Percentiles rank a stretch among this genome's conserved stretches.
Conservation (phyloP, 2,888 invertebrate species). For the Epistrophella euchroma region DNA sequence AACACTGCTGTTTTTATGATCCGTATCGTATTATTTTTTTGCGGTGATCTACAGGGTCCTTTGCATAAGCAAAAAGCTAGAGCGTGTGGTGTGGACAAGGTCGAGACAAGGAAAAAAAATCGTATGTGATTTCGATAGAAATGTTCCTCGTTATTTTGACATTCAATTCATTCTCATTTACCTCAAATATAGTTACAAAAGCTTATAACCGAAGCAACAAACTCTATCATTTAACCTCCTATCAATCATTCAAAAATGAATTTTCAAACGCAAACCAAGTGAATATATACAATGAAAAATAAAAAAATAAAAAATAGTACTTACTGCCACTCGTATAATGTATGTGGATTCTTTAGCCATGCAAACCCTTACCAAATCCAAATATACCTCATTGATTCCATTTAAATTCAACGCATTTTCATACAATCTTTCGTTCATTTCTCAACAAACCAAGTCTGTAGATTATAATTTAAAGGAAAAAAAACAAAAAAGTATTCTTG, state of each 20-base stretch:
- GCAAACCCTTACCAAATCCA: neutral
- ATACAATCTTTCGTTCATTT: neutral
- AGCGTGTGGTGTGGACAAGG: too few relatives aligned
- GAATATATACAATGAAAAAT: constrained; percentile 15
- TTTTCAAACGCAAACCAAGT: constrained; percentile 17
- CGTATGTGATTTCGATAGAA: too few relatives aligned
- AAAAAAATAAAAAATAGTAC: constrained; percentile 11
- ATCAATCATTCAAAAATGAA: constrained; percentile 65
- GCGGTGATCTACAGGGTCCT: too few relatives aligned
- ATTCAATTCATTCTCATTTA: neutral
- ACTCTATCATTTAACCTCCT: neutral
- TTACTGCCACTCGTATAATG: too few relatives aligned
- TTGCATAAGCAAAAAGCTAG: too few relatives aligned
- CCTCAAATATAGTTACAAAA: neutral
- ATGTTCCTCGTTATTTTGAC: neutral
- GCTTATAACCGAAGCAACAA: neutral
- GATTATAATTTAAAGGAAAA: neutral
- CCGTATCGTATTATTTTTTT: too few relatives aligned
- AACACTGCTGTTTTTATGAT: too few relatives aligned
- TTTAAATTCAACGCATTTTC: constrained; percentile 50
- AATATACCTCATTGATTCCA: constrained; percentile 51
- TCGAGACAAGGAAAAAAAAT: too few relatives aligned
- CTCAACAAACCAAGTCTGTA: neutral
- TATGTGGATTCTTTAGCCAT: neutral
- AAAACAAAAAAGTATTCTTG: neutral